Conservation (phyloP, 2,888 invertebrate species). For the Spicauda simplicius region DNA sequence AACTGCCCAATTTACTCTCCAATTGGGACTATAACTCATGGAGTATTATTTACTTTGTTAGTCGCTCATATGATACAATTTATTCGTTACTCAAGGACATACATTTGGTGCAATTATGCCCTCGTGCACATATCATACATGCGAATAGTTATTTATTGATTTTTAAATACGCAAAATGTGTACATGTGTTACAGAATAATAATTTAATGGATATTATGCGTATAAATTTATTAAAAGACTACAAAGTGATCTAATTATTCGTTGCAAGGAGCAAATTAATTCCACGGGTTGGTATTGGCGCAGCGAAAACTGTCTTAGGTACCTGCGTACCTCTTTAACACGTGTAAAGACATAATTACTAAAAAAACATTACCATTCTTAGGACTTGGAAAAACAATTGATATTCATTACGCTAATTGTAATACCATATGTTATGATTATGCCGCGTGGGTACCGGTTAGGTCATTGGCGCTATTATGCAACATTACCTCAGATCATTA, state of each 20-base stretch:
- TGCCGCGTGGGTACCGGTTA: conserved; percentile 30
- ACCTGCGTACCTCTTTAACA: conserved; percentile 49
- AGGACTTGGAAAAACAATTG: conserved; percentile 31
- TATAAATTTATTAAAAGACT: conserved; percentile 9
- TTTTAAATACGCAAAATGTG: neutral
- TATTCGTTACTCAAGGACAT: conserved; percentile 26
- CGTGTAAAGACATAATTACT: conserved; percentile 51
- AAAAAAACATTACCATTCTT: conserved; percentile 53
- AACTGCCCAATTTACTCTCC: conserved; percentile 20
- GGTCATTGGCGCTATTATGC: conserved; percentile 32
- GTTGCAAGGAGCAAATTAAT: conserved; percentile 50
- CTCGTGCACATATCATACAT: neutral
- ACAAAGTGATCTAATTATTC: conserved; percentile 59
- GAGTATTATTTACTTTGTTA: conserved; percentile 27
- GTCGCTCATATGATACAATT: conserved; percentile 13
- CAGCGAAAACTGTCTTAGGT: conserved; percentile 52
- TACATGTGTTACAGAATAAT: neutral
- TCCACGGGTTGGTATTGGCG: conserved; percentile 70
- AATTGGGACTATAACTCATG: conserved; percentile 24
- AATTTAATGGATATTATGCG: neutral
- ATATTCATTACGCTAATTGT: conserved; percentile 33
- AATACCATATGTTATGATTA: conserved; percentile 35
- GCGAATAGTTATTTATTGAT: neutral
- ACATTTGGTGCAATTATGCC: conserved; percentile 3
- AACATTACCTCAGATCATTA: conserved; percentile 10